Evolutionary conservation across 2,113 vertebrate genomes (phyloP), one percentile per base, ranked within the genome.

Genomic region (Anoura caudifer): DNA sequence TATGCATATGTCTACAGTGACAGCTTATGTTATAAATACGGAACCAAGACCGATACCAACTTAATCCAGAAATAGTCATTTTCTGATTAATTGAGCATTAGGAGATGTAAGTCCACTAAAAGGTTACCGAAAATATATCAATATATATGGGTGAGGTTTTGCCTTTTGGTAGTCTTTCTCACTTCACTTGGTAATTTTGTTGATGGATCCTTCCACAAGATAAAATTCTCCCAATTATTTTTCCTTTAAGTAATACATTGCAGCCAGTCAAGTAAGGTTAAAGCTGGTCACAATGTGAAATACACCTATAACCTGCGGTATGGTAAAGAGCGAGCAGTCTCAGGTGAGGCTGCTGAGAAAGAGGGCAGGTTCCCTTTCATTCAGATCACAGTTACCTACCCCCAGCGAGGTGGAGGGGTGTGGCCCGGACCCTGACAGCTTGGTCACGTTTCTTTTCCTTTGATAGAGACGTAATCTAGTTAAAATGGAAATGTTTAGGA

Each of bases 401-500:
- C 12, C 67, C 67, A 75, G 63, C 76, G 77, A 93, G 75, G 69
- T 80, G 15, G 15, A 6, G 6, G 22, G 11, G 6, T 15, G 11
- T 77, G 5, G 67, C 20, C 77, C 54, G 61, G 96, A 82, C 85
- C 95, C 76, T 95, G 97, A 97, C 98, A 98, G 98, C 96, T 98
- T 98, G 90, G 93, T 97, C 90, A 82, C 95, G 26, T 97, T 98
- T 97, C 83, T 97, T 7, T 88, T 67, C 95, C 97, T 98, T 97
- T 98, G 97, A 98, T 98, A 98, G 70, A 98, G 96, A 96, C 96
- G 97, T 98, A 98, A 98, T 98, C 98, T 98, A 96, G 98, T 98
- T 99, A 98, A 98, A 98, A 99, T 98, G 98, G 98, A 98, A 98
- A 98, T 98, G 97, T 98, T 98, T 98, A 98, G 97, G 92, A 98